Conservation (phyloP, 2,113 vertebrate species). For the Oxygymnocypris stewartii region DNA sequence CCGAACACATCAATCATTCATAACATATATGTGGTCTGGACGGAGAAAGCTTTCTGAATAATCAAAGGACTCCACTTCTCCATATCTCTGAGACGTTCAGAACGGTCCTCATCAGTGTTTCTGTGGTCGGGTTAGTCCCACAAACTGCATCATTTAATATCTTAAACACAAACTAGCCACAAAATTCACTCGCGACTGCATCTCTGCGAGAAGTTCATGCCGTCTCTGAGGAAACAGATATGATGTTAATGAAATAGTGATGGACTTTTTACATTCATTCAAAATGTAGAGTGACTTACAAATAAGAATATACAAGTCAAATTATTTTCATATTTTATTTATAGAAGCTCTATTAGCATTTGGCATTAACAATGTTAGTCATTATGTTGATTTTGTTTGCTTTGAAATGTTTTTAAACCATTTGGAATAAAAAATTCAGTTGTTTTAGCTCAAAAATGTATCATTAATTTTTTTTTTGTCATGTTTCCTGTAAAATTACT, state of each 20-base stretch:
- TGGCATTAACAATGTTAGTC: neutral
- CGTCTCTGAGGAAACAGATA: neutral
- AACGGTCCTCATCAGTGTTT: neutral
- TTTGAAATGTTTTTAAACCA: too few species aligned
- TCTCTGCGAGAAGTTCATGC: neutral
- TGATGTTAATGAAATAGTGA: neutral
- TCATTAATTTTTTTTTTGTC: neutral
- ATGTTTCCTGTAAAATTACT: neutral
- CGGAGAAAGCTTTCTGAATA: slow-evolving; percentile 3
- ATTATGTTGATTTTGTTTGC: neutral
- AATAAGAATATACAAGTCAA: too few species aligned
- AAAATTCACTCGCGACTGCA: slow-evolving; percentile 20
- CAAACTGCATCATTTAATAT: slow-evolving; percentile 44
- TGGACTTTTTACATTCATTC: neutral
- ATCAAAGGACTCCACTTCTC: neutral
- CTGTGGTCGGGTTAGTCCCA: neutral
- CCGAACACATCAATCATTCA: slow-evolving; percentile 22
- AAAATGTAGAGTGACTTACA: neutral
- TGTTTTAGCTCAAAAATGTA: neutral
- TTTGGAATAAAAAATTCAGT: neutral
- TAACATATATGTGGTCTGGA: neutral
- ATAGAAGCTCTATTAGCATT: neutral
- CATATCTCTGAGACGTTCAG: neutral
- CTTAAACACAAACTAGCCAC: slow-evolving; percentile 45
- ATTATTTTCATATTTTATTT: neutral